Percentiles rank a stretch among this genome's conserved stretches.
These are phyloP conservation scores for Notothenia rossii DNA, from an alignment of 2,113 vertebrate species.

Conservation along the genomic window DNA sequence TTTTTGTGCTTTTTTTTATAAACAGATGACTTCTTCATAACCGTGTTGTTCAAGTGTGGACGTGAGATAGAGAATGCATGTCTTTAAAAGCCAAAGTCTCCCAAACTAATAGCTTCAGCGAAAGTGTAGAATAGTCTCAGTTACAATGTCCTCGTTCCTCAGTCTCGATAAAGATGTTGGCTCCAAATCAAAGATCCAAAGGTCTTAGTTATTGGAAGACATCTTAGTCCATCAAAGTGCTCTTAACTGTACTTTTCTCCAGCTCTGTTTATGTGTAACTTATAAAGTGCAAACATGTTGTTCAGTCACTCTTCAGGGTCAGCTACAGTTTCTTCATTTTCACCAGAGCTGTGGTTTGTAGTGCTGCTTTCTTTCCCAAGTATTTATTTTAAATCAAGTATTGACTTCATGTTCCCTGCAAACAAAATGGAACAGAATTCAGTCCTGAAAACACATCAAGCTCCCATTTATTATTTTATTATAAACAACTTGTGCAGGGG, in stretches of 20 bases:
- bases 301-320: not conserved
- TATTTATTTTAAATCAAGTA: not conserved
- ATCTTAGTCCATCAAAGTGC: not conserved
- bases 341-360: not conserved
- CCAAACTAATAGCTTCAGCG: no score
- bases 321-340: not conserved
- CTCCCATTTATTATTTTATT: not conserved
- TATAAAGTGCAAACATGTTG: not conserved
- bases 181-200: not conserved
- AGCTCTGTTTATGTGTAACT: not conserved
- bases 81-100: no score
- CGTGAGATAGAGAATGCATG: no score
- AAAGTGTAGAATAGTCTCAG: no score
- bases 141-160: no score
- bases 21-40: no score
- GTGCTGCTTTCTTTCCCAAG: not conserved
- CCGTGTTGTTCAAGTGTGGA: no score
- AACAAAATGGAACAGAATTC: not conserved
- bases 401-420: not conserved
- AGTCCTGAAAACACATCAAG: not conserved
- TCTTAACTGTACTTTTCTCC: not conserved
- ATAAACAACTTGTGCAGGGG: not conserved
- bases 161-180: no score
- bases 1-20: no score
- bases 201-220: not conserved